These are phyloP conservation scores for Noctua janthe DNA, from an alignment of 2,888 invertebrate genomes.

Conservation along the genomic window DNA sequence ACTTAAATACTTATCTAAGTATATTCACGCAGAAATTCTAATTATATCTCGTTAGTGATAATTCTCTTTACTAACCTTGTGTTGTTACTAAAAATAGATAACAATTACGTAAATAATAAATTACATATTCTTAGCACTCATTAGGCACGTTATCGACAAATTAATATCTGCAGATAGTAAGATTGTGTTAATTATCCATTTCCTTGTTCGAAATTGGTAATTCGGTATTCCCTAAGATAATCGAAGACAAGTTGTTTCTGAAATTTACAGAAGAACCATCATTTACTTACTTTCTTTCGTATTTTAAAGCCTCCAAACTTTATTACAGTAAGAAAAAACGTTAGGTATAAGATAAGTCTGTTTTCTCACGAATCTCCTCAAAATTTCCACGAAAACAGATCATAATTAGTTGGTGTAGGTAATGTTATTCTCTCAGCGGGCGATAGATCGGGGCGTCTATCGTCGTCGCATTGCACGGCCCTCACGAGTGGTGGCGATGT, in stretches of 20 bases:
- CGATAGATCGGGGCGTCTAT: too few relatives aligned
- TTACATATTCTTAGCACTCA: slow-evolving; percentile 16
- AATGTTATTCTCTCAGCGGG: neutral
- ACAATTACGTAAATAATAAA: slow-evolving; percentile 15
- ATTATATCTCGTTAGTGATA: slow-evolving; percentile 36
- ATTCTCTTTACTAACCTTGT: slow-evolving; percentile 16
- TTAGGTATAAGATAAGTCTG: neutral
- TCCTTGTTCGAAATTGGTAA: slow-evolving; percentile 20
- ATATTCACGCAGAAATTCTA: slow-evolving; percentile 28
- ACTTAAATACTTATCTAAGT: slow-evolving; percentile 1
- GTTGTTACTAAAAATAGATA: slow-evolving; percentile 27
- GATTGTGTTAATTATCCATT: slow-evolving; percentile 25
- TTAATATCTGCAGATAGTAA: slow-evolving; percentile 2
- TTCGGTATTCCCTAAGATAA: slow-evolving; percentile 6
- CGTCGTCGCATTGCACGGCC: too few relatives aligned
- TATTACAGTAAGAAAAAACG: neutral
- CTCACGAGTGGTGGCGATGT: too few relatives aligned
- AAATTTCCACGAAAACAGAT: neutral
- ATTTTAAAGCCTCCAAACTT: neutral
- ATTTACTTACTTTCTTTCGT: neutral
- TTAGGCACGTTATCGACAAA: slow-evolving; percentile 12
- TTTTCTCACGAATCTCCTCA: neutral
- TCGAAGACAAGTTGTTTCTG: neutral
- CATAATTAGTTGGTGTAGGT: neutral
- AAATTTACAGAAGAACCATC: neutral